Evolutionary conservation across 23 tunicate genomes (phyloP), one percentile per base, ranked within the genome.

Genomic region (Trididemnum nubilum): DNA sequence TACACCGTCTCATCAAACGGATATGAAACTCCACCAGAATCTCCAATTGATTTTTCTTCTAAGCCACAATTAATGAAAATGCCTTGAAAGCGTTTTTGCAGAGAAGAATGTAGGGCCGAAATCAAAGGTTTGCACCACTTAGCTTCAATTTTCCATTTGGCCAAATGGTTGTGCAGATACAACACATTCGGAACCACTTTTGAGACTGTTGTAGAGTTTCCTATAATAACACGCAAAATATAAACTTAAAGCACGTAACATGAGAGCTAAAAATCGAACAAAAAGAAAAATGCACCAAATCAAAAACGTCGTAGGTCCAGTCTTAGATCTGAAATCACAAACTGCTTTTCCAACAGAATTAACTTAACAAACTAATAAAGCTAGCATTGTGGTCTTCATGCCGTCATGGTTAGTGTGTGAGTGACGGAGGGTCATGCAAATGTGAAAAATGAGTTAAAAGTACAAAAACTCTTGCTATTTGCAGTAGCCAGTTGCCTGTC

Each of bases 131-230:
- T 44, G 54, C 54, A 44, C 54, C 54, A 44, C 54, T 44, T 44
- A 44, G 54, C 54, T 44, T 44, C 54, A 44, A 44, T 44, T 44
- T 44, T 44, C 54, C 54, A 44, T 44, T 44, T 44, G 54, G 54
- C 54, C 54, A 44, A 44, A 44, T 44, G 54, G 54, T 44, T 44
- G 54, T 44, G 54, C 54, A 44, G 54, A 44, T 44, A 44, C 54
- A 44, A 44, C 54, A 44, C 54, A 44, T 44, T 44, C 54, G 54
- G 54, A 44, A 44, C 54, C 54, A 44, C 54, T 44, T 44, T 44
- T 44, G 54, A 44, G 54, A 44, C 54, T 44, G 54, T 44, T 44
- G 54, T 44, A 15, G 54, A 44, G 54, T 44, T 44, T 44, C 54
- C 54, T 44, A 15, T 44, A 44, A 44, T 44, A 44, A 44, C 54